phyloP scores from a whole-genome alignment of 2,113 vertebrate genomes.

The Alces alces region DNA sequence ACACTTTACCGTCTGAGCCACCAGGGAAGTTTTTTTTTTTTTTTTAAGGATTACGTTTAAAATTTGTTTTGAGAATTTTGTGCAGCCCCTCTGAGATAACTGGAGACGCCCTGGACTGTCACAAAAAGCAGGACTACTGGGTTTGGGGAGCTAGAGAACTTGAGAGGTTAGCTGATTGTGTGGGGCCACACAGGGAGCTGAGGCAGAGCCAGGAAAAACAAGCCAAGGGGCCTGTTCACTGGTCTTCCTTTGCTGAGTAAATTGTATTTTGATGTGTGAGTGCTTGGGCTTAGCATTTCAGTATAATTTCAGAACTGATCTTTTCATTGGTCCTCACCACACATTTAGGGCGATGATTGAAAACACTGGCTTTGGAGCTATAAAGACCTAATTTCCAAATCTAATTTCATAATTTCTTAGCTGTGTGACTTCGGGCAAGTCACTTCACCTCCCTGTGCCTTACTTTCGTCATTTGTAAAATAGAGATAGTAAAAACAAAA shows the following conservation, averaged over 20 bases:
- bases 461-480: constrained; percentile 11
- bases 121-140: constrained; percentile 21
- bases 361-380: constrained; percentile 6
- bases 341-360: not conserved
- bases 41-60: not conserved
- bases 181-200: constrained; percentile 42
- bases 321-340: not conserved
- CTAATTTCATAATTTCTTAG: not conserved
- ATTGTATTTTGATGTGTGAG: constrained; percentile 13
- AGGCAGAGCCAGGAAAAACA: constrained; percentile 30
- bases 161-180: constrained; percentile 45
- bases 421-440: constrained; percentile 15
- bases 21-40: not conserved
- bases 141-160: constrained; percentile 13
- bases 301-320: constrained; percentile 25
- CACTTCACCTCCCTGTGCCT: constrained; percentile 14
- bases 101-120: constrained; percentile 22
- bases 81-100: constrained; percentile 56
- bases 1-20: not conserved
- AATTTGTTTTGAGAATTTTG: constrained; percentile 55
- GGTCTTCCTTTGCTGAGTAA: constrained; percentile 17
- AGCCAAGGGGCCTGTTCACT: not conserved
- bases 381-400: not conserved
- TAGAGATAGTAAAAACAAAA: not conserved
- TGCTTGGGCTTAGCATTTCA: not conserved